Evolutionary conservation across 2,888 invertebrate species (phyloP).

Genomic region (Trichacis sp.): DNA sequence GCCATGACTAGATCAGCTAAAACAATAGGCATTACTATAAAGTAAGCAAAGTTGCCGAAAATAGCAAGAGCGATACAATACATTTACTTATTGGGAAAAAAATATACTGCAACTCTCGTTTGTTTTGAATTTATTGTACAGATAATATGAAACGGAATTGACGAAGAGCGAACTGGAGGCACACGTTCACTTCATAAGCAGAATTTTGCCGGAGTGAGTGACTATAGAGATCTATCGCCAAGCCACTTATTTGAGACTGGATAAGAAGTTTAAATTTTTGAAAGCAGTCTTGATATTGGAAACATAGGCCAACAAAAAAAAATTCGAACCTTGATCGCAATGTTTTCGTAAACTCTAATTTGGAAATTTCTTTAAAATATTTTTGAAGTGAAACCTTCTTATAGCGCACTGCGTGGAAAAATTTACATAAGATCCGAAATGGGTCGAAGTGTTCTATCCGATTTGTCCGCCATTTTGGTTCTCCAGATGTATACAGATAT

Average conservation of each 20-base stretch:
- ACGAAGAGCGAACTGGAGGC: constrained; percentile 79
- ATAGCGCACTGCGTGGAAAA: too few relatives aligned
- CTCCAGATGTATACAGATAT: too few relatives aligned
- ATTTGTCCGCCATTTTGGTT: too few relatives aligned
- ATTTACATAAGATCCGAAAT: too few relatives aligned
- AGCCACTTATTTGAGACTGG: constrained; percentile 80
- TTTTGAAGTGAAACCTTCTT: too few relatives aligned
- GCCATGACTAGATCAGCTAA: constrained; percentile 84
- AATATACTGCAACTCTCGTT: constrained; percentile 82
- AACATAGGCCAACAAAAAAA: constrained; percentile 73
- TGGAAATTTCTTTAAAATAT: neutral
- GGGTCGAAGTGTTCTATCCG: too few relatives aligned
- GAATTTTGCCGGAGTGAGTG: constrained; percentile 82
- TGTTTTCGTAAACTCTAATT: neutral
- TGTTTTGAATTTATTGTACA: constrained; percentile 83
- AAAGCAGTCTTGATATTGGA: constrained; percentile 78
- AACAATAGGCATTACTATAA: constrained; percentile 79
- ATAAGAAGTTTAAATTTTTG: constrained; percentile 80
- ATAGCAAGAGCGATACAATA: constrained; percentile 86
- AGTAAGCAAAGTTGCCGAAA: constrained; percentile 85
- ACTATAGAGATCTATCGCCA: constrained; percentile 79
- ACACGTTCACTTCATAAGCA: constrained; percentile 81
- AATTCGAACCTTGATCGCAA: constrained; percentile 2
- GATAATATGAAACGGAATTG: constrained; percentile 81
- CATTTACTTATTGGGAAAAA: constrained; percentile 89